phyloP scores from a whole-genome alignment of 2,113 vertebrate genomes.

The Dipodomys stephensi region DNA sequence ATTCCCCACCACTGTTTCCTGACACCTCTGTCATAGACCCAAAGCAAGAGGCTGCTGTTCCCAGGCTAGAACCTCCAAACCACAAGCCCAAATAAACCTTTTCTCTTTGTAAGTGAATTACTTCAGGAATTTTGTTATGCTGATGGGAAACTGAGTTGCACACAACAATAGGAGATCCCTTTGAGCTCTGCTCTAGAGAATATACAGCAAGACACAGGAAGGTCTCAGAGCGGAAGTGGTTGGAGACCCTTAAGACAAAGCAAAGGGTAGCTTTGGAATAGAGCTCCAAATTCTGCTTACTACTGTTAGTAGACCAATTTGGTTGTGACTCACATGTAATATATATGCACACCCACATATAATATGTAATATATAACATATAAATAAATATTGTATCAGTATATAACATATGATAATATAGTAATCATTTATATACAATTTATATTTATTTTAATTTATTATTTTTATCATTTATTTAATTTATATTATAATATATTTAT shows the following conservation, averaged over 20 bases:
- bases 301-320: background rate
- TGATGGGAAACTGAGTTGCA: background rate
- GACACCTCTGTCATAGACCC: background rate
- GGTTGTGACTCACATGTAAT: background rate
- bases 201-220: background rate
- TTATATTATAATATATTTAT: no score
- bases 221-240: background rate
- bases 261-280: background rate
- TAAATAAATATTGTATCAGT: no score
- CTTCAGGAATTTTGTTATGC: background rate
- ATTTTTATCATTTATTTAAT: no score
- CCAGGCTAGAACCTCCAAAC: background rate
- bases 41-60: no score
- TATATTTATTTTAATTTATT: no score
- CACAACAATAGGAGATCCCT: background rate
- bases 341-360: no score
- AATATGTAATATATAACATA: no score
- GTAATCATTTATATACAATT: no score
- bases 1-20: background rate
- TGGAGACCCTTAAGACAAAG: background rate
- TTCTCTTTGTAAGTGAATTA: background rate
- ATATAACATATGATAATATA: no score
- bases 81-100: background rate
- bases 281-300: no score
- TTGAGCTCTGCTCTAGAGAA: background rate